A percentile compares a stretch with the other conserved stretches of the same genome.
Evolutionary conservation across 2,888 invertebrate species (phyloP).

Genomic region (Tupiocoris notatus): DNA sequence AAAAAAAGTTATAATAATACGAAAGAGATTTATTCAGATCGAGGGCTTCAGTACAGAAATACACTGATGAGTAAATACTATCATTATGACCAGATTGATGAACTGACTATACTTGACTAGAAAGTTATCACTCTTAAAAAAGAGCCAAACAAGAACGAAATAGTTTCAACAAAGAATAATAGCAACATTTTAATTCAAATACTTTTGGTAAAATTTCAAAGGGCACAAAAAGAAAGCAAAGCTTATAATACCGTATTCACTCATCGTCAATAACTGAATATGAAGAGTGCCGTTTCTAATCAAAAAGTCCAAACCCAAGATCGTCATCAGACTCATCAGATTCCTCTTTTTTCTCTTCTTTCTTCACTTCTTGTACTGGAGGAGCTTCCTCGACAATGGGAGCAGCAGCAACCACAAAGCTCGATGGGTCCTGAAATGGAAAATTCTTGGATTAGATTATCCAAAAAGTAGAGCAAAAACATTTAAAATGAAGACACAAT

Average conservation of each 20-base stretch:
- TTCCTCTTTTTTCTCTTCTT: constrained; percentile 71
- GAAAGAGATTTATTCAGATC: not conserved
- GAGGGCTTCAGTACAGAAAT: not conserved
- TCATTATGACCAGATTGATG: not conserved
- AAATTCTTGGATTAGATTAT: too few species aligned
- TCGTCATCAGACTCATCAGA: constrained; percentile 88
- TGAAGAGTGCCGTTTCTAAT: constrained; percentile 57
- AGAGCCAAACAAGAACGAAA: not conserved
- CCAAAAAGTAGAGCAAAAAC: too few species aligned
- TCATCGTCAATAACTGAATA: constrained; percentile 1
- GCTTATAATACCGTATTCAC: constrained; percentile 3
- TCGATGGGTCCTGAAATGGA: constrained; percentile 78
- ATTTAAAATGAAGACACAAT: too few species aligned
- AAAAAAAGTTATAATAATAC: too few species aligned
- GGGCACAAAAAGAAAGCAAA: not conserved
- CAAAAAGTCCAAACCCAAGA: constrained; percentile 95
- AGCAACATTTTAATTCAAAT: not conserved
- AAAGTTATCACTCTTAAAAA: not conserved
- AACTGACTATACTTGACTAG: not conserved
- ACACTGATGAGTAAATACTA: constrained; percentile 15
- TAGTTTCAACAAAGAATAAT: not conserved
- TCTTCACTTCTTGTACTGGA: constrained; percentile 68
- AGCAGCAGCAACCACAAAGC: constrained; percentile 70
- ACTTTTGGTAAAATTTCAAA: constrained; percentile 12
- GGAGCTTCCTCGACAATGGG: constrained; percentile 60